These are phyloP conservation scores for Eulemur albifrons DNA, from an alignment of 2,797 vertebrate species.

Conservation along the genomic window DNA sequence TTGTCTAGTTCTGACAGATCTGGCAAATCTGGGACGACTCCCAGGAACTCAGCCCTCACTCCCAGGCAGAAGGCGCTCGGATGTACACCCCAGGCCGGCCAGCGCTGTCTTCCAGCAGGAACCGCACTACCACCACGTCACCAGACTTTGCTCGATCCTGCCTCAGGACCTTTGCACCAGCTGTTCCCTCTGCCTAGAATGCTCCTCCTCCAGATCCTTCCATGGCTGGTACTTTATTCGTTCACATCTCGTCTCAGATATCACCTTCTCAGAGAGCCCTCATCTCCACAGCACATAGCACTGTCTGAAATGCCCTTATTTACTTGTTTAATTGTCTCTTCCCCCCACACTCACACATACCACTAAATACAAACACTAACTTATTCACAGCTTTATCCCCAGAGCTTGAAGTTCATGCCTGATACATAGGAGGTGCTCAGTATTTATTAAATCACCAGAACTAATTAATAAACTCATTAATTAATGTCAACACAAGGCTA, in stretches of 20 bases:
- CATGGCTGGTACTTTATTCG: background rate
- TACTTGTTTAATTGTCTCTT: background rate
- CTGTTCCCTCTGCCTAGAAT: background rate
- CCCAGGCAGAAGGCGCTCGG: background rate
- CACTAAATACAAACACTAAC: background rate
- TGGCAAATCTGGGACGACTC: background rate
- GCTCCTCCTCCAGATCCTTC: background rate
- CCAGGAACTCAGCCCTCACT: background rate
- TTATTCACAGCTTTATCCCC: background rate
- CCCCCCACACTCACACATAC: background rate
- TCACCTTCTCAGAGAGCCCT: background rate
- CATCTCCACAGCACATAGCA: background rate
- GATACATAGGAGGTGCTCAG: background rate
- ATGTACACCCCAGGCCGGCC: background rate
- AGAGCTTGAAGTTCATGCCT: background rate
- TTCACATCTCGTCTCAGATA: background rate
- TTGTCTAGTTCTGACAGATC: background rate
- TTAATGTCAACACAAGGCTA: background rate
- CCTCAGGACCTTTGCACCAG: background rate
- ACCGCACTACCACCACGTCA: background rate
- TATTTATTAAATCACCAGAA: background rate
- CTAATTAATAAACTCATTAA: background rate
- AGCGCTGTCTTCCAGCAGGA: background rate
- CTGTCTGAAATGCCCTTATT: background rate
- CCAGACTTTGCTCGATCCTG: background rate